Conservation (phyloP, 1,140 invertebrate species). For the Drosophila lowei region DNA sequence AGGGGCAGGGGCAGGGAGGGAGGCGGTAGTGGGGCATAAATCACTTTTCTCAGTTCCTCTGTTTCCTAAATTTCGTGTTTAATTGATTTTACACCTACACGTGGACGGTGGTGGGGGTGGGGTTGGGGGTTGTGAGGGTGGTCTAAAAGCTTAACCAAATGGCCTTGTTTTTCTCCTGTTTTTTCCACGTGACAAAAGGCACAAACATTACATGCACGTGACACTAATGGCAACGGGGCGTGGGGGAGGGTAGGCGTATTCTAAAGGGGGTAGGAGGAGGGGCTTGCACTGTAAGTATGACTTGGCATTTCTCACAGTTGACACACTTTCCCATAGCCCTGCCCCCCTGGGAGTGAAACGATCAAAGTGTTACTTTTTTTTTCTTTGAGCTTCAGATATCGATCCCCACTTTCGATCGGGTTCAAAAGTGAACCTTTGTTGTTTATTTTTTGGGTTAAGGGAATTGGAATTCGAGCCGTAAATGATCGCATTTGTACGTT, state of each 20-base stretch:
- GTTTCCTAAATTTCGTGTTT: conserved; percentile 51
- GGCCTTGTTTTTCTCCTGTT: background rate
- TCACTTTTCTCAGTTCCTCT: conserved; percentile 30
- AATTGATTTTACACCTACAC: conserved; percentile 68
- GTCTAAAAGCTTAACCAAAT: conserved; percentile 18
- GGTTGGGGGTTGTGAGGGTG: background rate
- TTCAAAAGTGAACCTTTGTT: conserved; percentile 4
- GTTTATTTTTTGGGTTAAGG: too few relatives aligned
- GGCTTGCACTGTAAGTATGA: conserved; percentile 11
- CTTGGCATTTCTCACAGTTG: conserved; percentile 14
- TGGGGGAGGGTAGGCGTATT: background rate
- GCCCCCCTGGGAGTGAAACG: background rate
- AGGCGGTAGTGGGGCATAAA: conserved; percentile 24
- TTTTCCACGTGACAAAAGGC: conserved; percentile 59
- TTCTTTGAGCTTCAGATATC: background rate
- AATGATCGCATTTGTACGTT: too few relatives aligned
- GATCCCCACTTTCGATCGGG: conserved; percentile 18
- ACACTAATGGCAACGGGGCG: conserved; percentile 11
- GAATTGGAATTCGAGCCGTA: too few relatives aligned
- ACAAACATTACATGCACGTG: conserved; percentile 38
- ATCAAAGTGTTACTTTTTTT: background rate
- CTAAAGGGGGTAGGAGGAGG: background rate
- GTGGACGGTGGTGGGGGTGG: background rate
- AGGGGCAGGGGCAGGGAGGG: conserved; percentile 7
- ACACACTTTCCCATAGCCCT: conserved; percentile 2